A percentile compares a stretch with the other conserved stretches of the same genome.
Conservation (phyloP, 2,797 vertebrate genomes). For the Sebastes dallii region DNA sequence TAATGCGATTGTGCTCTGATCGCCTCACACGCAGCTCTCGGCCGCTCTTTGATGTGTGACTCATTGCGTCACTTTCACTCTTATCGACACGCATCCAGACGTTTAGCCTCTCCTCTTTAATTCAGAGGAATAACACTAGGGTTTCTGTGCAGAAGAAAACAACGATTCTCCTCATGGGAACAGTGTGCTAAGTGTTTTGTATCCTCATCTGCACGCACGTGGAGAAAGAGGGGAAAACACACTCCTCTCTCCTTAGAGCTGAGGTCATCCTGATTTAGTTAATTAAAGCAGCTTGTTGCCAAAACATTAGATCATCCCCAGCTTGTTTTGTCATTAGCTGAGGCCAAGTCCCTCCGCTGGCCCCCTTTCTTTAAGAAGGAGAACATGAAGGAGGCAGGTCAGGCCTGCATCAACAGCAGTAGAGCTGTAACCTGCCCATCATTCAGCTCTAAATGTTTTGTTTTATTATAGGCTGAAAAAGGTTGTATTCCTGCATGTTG, state of each 20-base stretch:
- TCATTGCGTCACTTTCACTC: constrained; percentile 32
- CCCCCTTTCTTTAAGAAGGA: constrained; percentile 14
- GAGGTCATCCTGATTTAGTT: constrained; percentile 68
- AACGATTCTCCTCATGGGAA: constrained; percentile 48
- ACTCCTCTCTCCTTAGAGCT: constrained; percentile 33
- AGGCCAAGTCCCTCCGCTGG: constrained; percentile 32
- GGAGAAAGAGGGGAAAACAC: constrained; percentile 12
- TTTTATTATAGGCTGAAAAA: neutral
- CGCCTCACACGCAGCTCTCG: constrained; percentile 8
- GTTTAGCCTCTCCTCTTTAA: constrained; percentile 31
- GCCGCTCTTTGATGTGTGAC: constrained; percentile 43
- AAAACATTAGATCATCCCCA: constrained; percentile 73
- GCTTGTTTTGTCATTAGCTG: constrained; percentile 65
- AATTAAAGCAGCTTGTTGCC: constrained; percentile 72
- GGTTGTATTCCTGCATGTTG: neutral
- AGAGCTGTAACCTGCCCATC: neutral
- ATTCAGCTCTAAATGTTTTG: neutral
- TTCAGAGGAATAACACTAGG: neutral
- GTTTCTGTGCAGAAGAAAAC: constrained; percentile 36
- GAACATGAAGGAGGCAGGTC: constrained; percentile 19
- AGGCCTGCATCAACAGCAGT: neutral
- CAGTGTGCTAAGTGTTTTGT: constrained; percentile 23
- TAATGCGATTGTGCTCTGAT: neutral
- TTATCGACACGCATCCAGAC: constrained; percentile 46
- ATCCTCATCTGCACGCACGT: constrained; percentile 37